A percentile compares a stretch with the other conserved stretches of the same genome.
Evolutionary conservation across 92 coral and sea anemone genomes (phyloP).

Genomic region (Porites evermanni): DNA sequence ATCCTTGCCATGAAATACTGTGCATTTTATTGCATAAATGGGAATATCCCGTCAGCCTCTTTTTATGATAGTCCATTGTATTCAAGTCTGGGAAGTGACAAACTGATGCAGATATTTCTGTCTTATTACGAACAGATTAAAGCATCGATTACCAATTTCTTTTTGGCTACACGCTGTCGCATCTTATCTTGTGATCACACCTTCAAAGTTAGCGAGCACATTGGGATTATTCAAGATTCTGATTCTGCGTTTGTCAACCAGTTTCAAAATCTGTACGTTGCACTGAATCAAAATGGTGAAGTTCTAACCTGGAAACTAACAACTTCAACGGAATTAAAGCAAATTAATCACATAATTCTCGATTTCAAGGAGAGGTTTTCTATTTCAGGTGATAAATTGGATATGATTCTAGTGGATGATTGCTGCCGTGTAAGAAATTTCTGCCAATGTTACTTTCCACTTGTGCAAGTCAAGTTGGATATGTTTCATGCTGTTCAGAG

Average conservation of each 20-base stretch:
- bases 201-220: slow-evolving; percentile 63
- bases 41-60: slow-evolving; percentile 7
- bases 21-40: slow-evolving; percentile 26
- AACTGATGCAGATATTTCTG: slow-evolving; percentile 71
- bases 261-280: slow-evolving; percentile 73
- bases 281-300: slow-evolving; percentile 61
- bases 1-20: slow-evolving; percentile 17
- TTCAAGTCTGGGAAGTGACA: slow-evolving; percentile 61
- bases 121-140: no score
- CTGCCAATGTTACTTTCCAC: slow-evolving; percentile 55
- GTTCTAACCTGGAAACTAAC: slow-evolving; percentile 59
- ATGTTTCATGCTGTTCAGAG: slow-evolving; percentile 65
- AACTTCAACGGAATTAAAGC: slow-evolving; percentile 39
- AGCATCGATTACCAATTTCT: no score
- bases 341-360: slow-evolving; percentile 38
- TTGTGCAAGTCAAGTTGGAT: slow-evolving; percentile 65
- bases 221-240: slow-evolving; percentile 52
- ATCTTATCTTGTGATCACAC: slow-evolving; percentile 51
- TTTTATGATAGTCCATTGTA: slow-evolving; percentile 58
- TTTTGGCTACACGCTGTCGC: no score
- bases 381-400: slow-evolving; percentile 35
- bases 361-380: slow-evolving; percentile 49
- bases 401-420: slow-evolving; percentile 56
- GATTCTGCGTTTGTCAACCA: slow-evolving; percentile 52
- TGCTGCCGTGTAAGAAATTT: slow-evolving; percentile 50